Base-by-base conservation (phyloP, 2,888 invertebrate species). In the Andrena praecox region DNA sequence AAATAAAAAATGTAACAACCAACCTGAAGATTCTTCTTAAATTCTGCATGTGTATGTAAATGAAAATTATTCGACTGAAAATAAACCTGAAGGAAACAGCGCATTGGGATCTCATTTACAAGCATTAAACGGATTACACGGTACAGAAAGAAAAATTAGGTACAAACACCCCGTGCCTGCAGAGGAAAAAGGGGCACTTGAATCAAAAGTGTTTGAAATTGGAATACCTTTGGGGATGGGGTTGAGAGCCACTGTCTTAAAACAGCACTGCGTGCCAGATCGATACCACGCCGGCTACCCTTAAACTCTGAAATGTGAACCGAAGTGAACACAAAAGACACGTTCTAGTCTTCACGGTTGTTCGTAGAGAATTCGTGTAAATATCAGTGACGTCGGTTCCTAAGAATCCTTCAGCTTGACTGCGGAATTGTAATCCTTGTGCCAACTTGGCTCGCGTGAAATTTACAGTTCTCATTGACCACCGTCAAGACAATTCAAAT, bases 251-350 rank as follows among this genome's bases (percentile, higher is more conserved):
- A 79, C 91, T 90, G 91, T 84, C 89, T 90, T 89, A 89, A 90
- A 91, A 91, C 90, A 91, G 91, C 90, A 90, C 90, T 90, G 90
- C 90, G 89, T 87, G 82, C 80, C 91, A 91, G 90, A 92, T 92
- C 92, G 92, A 92, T 92, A 92, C 90, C 87, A 88, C 85, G 88
- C 88, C 85, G 85, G 85, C 89, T 89, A 90, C 90, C 91, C 90
- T 91, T 90, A 92, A 91, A 92, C 91, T 88, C 87, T 87, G 88
- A 90, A 91, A 90, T 86, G 89, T 88, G 88, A 86, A 87, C 89
- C 87, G 85, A 89, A 85, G 85, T 86, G 85, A 89, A 84, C 76
- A 85, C 85, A 81, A 86, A 86, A 82, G 73, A 62, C 77, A 77
- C 67, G 42, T 74, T 73, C 67, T 12, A 69, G 52, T 48, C 67